phyloP scores from a whole-genome alignment of 2,888 invertebrate species.

The Nemurella pictetii region DNA sequence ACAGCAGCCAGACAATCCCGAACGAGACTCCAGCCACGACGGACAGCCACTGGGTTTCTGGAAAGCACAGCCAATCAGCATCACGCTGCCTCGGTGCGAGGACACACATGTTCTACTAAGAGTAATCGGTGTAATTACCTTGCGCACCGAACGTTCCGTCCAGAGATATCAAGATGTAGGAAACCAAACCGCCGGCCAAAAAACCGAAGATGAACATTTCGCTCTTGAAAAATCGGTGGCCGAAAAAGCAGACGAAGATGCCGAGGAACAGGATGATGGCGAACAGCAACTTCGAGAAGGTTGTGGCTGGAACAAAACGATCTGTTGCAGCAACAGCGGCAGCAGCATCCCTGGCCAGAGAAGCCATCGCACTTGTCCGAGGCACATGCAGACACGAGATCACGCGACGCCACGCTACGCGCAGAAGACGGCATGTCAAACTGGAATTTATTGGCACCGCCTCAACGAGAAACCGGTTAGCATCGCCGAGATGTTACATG shows the following conservation, averaged over 20 bases:
- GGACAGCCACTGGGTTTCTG: conserved; percentile 59
- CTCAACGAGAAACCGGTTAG: too few relatives aligned
- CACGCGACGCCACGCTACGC: neutral
- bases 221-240: conserved; percentile 65
- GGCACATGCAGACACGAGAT: neutral
- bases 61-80: conserved; percentile 46
- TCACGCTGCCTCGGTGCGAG: conserved; percentile 34
- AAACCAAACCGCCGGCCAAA: conserved; percentile 59
- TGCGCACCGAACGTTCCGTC: neutral
- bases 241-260: conserved; percentile 63
- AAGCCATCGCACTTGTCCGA: neutral
- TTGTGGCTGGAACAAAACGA: conserved; percentile 53
- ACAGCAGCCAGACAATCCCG: conserved; percentile 62
- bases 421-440: neutral
- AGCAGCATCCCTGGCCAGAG: too few relatives aligned
- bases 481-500: too few relatives aligned
- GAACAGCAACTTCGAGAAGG: conserved; percentile 57
- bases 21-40: conserved; percentile 60
- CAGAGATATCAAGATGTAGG: conserved; percentile 54
- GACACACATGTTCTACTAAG: neutral
- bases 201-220: conserved; percentile 66
- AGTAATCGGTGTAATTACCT: neutral
- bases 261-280: conserved; percentile 62
- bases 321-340: too few relatives aligned
- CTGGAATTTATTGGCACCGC: neutral